phyloP scores from a whole-genome alignment of 2,797 vertebrate species.

The Adelosebastes latens region DNA sequence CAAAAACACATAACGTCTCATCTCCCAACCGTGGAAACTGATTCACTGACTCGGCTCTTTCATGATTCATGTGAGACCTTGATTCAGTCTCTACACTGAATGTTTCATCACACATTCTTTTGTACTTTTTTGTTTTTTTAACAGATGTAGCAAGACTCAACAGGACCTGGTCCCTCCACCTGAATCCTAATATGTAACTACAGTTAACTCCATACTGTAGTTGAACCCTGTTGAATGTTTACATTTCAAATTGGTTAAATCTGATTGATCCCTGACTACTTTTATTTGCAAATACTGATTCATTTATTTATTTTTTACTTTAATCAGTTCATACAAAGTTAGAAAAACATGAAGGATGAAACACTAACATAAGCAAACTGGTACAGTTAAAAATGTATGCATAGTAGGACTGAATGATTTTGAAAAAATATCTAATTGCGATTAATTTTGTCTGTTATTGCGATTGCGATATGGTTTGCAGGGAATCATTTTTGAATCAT shows the following conservation, averaged over 20 bases:
- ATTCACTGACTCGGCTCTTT: constrained; percentile 1
- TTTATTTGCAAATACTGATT: not conserved
- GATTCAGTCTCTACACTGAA: not conserved
- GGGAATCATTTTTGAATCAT: too few relatives aligned
- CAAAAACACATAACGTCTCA: not conserved
- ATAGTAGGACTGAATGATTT: too few relatives aligned
- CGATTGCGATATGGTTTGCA: too few relatives aligned
- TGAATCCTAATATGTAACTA: not conserved
- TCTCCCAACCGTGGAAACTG: not conserved
- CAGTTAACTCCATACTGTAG: too few relatives aligned
- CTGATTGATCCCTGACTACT: not conserved
- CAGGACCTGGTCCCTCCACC: not conserved
- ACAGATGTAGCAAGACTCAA: not conserved
- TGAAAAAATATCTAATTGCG: too few relatives aligned
- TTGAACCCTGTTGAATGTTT: too few relatives aligned
- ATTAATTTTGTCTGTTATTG: too few relatives aligned
- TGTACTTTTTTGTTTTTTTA: not conserved
- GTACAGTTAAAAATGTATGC: not conserved
- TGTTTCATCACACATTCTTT: not conserved
- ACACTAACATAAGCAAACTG: not conserved
- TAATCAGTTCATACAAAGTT: not conserved
- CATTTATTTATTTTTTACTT: too few relatives aligned
- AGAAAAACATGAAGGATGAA: not conserved
- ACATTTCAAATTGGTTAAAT: too few relatives aligned
- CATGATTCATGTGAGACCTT: not conserved